A percentile compares a stretch with the other conserved stretches of the same genome.
Conservation (phyloP, 1,140 invertebrate genomes). For the Cydia splendana region DNA sequence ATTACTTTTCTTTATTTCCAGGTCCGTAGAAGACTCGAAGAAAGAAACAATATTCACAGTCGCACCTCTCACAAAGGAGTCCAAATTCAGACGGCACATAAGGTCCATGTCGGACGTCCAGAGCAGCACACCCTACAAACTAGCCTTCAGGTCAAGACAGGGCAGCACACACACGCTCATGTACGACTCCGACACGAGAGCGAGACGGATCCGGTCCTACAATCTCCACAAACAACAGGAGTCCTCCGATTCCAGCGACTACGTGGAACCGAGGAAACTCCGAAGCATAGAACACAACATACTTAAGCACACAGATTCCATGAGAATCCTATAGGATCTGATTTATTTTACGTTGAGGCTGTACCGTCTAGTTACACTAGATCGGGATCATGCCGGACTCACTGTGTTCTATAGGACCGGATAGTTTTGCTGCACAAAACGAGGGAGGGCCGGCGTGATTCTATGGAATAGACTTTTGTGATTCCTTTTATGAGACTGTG, state of each 20-base stretch:
- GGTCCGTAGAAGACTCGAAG: conserved; percentile 65
- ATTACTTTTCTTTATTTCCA: conserved; percentile 52
- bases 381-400: conserved; percentile 44
- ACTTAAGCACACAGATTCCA: conserved; percentile 69
- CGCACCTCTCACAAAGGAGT: conserved; percentile 65
- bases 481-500: conserved; percentile 69
- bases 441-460: conserved; percentile 36
- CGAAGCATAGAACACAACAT: conserved; percentile 64
- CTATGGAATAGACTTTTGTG: conserved; percentile 47
- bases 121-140: conserved; percentile 66
- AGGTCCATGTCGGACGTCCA: conserved; percentile 75
- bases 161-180: conserved; percentile 59
- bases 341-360: conserved; percentile 46
- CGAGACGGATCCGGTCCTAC: conserved; percentile 53
- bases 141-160: conserved; percentile 60
- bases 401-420: conserved; percentile 7
- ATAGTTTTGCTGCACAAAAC: not conserved
- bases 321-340: conserved; percentile 70
- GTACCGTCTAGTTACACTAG: conserved; percentile 58
- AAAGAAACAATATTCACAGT: conserved; percentile 51
- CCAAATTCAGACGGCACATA: conserved; percentile 68
- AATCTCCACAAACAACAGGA: conserved; percentile 53
- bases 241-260: conserved; percentile 70
- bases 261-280: conserved; percentile 56
- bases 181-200: conserved; percentile 71